Evolutionary conservation across 2,797 vertebrate species (phyloP).

Genomic region (Gymnoscopelus braueri): DNA sequence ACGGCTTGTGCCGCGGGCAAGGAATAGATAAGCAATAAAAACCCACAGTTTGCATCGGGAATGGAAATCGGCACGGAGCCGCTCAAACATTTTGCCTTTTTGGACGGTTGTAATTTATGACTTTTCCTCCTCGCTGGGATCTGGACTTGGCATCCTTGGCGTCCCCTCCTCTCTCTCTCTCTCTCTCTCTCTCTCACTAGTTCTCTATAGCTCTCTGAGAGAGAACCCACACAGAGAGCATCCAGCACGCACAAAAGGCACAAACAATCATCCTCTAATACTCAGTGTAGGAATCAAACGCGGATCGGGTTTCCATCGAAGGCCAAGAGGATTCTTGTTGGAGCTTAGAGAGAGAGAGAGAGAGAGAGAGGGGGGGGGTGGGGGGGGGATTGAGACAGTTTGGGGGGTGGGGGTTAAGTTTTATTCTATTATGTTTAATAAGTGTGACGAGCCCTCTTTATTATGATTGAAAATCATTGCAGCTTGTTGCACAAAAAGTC

Average conservation of each 20-base stretch:
- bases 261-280: conserved; percentile 54
- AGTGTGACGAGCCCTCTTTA: background rate
- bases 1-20: conserved; percentile 54
- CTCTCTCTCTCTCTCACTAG: conserved; percentile 19
- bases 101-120: conserved; percentile 59
- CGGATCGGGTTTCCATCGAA: conserved; percentile 41
- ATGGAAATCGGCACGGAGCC: conserved; percentile 57
- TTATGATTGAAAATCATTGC: conserved; percentile 5
- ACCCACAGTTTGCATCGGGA: conserved; percentile 49
- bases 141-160: conserved; percentile 50
- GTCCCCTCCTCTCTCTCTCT: too few relatives aligned
- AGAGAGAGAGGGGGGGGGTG: background rate
- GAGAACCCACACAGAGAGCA: conserved; percentile 45
- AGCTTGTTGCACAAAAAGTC: background rate
- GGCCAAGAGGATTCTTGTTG: conserved; percentile 37
- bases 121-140: conserved; percentile 56
- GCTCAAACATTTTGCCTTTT: conserved; percentile 34
- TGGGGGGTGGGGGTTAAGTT: background rate
- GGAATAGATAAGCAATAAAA: conserved; percentile 67
- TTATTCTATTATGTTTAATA: conserved; percentile 12
- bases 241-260: conserved; percentile 51
- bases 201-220: conserved; percentile 33
- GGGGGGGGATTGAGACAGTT: background rate
- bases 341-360: conserved; percentile 33
- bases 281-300: conserved; percentile 46